A percentile compares a stretch with the other conserved stretches of the same genome.
Conservation (phyloP, 2,797 vertebrate species). For the Myotis vivesi region DNA sequence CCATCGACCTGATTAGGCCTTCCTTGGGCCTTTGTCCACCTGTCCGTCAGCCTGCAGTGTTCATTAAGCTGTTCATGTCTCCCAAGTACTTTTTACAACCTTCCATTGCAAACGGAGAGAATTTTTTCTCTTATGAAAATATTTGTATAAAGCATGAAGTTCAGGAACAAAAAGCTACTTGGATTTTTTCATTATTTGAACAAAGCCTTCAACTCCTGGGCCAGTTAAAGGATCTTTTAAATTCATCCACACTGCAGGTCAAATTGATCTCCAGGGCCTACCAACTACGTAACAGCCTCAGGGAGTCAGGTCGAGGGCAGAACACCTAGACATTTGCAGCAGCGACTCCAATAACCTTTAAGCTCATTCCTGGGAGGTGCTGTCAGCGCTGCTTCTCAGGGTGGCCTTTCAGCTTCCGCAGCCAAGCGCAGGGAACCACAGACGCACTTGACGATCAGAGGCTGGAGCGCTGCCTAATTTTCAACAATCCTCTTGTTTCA, state of each 20-base stretch:
- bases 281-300: not conserved
- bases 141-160: not conserved
- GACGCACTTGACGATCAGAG: not conserved
- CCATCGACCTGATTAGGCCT: not conserved
- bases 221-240: not conserved
- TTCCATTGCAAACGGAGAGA: not conserved
- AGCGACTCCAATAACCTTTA: not conserved
- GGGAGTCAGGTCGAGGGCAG: not conserved
- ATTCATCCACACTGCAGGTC: not conserved
- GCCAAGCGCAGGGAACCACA: not conserved
- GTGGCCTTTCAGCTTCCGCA: not conserved
- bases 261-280: not conserved
- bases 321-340: not conserved
- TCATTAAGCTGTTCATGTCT: not conserved
- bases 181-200: not conserved
- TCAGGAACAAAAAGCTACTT: not conserved
- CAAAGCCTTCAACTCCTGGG: not conserved
- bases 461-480: conserved; percentile 20
- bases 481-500: conserved; percentile 74
- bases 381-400: not conserved
- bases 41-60: not conserved
- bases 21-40: not conserved
- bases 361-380: not conserved
- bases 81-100: not conserved
- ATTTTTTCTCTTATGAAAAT: not conserved